Evolutionary conservation across 2,797 vertebrate species (phyloP).

Genomic region (Enteromius unitaeniatus): DNA sequence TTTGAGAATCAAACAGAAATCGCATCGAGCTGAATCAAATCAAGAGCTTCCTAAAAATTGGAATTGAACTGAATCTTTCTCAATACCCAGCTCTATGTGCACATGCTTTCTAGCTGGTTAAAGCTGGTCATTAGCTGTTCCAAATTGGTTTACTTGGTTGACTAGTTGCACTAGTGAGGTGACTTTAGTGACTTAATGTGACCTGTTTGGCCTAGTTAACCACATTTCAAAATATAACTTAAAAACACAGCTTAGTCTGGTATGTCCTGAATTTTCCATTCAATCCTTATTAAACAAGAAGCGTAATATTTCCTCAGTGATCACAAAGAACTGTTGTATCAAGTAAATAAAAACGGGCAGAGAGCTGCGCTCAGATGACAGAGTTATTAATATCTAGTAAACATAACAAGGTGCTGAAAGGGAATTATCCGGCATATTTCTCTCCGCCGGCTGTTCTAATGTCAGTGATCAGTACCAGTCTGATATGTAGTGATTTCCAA

Average conservation of each 20-base stretch:
- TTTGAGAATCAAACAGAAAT: too few species aligned
- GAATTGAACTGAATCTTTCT: neutral
- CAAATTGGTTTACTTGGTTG: neutral
- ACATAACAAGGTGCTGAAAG: slow-evolving; percentile 21
- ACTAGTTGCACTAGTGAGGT: neutral
- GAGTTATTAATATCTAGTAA: slow-evolving; percentile 41
- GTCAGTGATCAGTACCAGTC: slow-evolving; percentile 68
- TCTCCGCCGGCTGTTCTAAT: slow-evolving; percentile 65
- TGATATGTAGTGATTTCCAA: slow-evolving; percentile 68
- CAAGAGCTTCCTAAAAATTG: neutral
- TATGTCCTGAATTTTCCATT: neutral
- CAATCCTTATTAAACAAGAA: neutral
- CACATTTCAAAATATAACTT: neutral
- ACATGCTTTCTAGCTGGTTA: neutral
- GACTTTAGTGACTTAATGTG: neutral
- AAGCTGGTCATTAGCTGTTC: neutral
- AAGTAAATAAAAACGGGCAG: neutral
- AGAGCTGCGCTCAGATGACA: neutral
- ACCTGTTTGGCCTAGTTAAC: neutral
- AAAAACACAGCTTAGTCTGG: neutral
- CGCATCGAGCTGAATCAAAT: neutral
- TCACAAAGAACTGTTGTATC: slow-evolving; percentile 8
- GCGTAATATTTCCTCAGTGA: neutral
- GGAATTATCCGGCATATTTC: slow-evolving; percentile 24
- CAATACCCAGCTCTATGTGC: neutral